These are phyloP conservation scores for Rallus limicola DNA, from an alignment of 2,113 vertebrate species.

Conservation along the genomic window DNA sequence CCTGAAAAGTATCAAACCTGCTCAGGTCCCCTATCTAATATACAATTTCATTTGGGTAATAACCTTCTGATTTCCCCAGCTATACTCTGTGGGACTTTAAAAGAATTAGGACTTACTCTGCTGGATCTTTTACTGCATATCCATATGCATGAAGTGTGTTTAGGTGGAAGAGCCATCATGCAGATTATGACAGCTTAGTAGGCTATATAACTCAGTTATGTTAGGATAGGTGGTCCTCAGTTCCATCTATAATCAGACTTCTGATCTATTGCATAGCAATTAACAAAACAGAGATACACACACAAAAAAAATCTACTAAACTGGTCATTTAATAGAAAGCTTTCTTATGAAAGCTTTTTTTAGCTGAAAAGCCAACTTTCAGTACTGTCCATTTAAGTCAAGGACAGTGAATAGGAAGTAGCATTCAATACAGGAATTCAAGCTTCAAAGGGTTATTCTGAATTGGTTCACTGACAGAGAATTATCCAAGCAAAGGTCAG, in stretches of 20 bases:
- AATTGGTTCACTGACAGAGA: conserved; percentile 67
- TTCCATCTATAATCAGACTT: conserved; percentile 5
- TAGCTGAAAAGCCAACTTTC: not conserved
- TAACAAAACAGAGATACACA: conserved; percentile 12
- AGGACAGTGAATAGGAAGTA: conserved; percentile 69
- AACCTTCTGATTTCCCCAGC: not conserved
- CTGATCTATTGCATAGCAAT: conserved; percentile 57
- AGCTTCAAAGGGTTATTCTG: conserved; percentile 70
- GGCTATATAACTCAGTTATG: not conserved
- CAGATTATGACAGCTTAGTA: not conserved
- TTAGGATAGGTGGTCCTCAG: not conserved
- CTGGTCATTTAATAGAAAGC: conserved; percentile 66
- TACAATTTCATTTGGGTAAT: not conserved
- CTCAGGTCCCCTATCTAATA: not conserved
- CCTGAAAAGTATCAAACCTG: not conserved
- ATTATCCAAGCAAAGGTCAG: conserved; percentile 81
- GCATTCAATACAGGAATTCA: conserved; percentile 44
- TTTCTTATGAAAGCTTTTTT: conserved; percentile 39
- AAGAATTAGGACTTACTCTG: not conserved
- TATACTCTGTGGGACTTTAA: not conserved
- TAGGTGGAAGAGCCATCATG: not conserved
- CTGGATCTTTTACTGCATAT: not conserved
- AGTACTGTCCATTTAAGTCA: conserved; percentile 42
- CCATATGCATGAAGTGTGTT: not conserved
- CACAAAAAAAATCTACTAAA: conserved; percentile 47